Evolutionary conservation across 2,797 vertebrate species (phyloP), one percentile per base, ranked within the genome.

Genomic region (Semotilus atromaculatus): DNA sequence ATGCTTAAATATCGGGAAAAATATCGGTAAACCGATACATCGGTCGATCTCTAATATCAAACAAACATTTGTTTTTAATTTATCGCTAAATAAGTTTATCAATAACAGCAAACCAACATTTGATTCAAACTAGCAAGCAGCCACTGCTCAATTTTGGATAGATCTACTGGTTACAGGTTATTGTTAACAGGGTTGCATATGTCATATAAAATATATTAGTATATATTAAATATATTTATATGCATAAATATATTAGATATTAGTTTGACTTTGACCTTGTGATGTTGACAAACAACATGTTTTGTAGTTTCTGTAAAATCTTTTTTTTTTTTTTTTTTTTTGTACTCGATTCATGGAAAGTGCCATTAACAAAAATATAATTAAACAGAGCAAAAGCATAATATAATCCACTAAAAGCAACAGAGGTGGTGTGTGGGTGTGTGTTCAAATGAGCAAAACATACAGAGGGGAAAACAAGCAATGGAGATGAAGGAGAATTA

Each of bases 401-500:
- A 64, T 51, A 74, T 64, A 74, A 64, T 51, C 29, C 2, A 51
- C 6, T 74, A 62, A 82, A 74, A 38, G 45, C 62, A 13, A 31
- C 81, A 67, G 70, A 66, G 81, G 40, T 48, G 26, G 51, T 72
- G 62, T 72, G 72, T 80, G 70, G 60, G 82, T 81, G 68, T 62
- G 51, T 40, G 77, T 77, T 43, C 64, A 26, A 76, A 45, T 77
- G 34, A 84, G 45, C 66, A 74, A 68, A 77, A 76, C 38, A 86
- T 36, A 72, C 34, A 73, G 31, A 53, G 71, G 8, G 23, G 53
- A 71, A 67, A 72, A 55, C 83, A 75, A 78, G 13, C 67, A 76
- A 40, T 31, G 64, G 14, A 83, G 62, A 86, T 86, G 84, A 84
- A 85, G 73, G 26, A 62, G 71, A n/a, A 70, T 40, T 48, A 83